Conservation (phyloP, 2,113 vertebrate genomes). For the Paedocypris sp. region DNA sequence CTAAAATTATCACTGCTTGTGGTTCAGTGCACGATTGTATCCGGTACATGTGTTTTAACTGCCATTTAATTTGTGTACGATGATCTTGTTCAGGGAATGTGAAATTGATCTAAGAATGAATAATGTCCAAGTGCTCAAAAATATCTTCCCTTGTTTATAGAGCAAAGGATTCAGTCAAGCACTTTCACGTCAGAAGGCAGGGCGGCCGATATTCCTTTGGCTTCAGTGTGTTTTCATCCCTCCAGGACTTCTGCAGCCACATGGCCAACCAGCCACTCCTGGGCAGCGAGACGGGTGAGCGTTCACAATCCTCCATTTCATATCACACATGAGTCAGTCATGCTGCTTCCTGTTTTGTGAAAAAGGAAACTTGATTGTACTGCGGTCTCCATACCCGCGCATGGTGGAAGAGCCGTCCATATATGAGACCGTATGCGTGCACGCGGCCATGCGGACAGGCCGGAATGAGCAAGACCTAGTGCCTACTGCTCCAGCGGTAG, state of each 20-base stretch:
- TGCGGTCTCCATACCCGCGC: constrained; percentile 75
- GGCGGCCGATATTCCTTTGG: constrained; percentile 74
- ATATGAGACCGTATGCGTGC: constrained; percentile 91
- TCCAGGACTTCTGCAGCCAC: constrained; percentile 81
- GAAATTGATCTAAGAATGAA: no score
- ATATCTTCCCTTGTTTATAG: constrained; percentile 47
- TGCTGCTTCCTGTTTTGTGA: background rate
- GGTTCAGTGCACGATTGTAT: no score
- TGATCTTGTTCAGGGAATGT: no score
- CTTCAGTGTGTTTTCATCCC: constrained; percentile 76
- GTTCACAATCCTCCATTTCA: background rate
- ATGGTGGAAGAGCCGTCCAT: constrained; percentile 88
- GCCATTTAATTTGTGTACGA: no score
- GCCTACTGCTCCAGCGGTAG: constrained; percentile 78
- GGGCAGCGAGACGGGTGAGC: constrained; percentile 85
- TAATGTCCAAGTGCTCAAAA: no score
- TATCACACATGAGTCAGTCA: background rate
- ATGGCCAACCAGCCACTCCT: constrained; percentile 92
- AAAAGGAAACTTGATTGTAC: constrained; percentile 57
- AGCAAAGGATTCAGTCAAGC: constrained; percentile 92
- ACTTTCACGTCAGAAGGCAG: constrained; percentile 76
- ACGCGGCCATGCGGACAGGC: constrained; percentile 86
- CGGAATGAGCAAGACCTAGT: constrained; percentile 76
- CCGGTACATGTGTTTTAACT: no score
- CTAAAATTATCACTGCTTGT: no score